Evolutionary conservation across 2,888 invertebrate genomes (phyloP).

Genomic region (Nesidiocoris tenuis): DNA sequence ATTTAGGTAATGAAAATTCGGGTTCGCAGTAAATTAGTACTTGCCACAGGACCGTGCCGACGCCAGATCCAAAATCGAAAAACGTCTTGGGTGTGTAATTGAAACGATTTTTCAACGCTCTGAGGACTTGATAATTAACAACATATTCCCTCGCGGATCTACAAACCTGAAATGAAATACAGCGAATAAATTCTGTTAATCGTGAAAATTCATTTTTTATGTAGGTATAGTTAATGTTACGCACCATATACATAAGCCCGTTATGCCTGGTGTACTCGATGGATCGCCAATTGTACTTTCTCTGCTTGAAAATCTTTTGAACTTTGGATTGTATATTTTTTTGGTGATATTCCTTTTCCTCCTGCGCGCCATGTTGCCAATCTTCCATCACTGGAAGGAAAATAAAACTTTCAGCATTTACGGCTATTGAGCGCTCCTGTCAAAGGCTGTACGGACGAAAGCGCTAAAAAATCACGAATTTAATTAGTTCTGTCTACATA

Average conservation of each 20-base stretch:
- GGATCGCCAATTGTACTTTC: slow-evolving; percentile 72
- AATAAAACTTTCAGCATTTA: too few relatives aligned
- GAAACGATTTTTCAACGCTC: slow-evolving; percentile 65
- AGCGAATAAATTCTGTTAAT: too few relatives aligned
- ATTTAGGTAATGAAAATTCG: too few relatives aligned
- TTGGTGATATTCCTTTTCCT: slow-evolving; percentile 24
- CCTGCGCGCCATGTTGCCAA: slow-evolving; percentile 22
- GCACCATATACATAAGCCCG: slow-evolving; percentile 63
- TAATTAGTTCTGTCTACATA: too few relatives aligned
- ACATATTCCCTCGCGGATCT: slow-evolving; percentile 76
- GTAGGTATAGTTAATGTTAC: too few relatives aligned
- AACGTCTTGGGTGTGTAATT: slow-evolving; percentile 73
- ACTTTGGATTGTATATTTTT: slow-evolving; percentile 59
- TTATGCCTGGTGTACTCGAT: slow-evolving; percentile 67
- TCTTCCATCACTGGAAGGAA: slow-evolving; percentile 35
- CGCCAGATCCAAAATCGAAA: slow-evolving; percentile 90
- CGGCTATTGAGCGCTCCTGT: too few relatives aligned
- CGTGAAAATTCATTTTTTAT: too few relatives aligned
- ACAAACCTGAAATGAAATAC: slow-evolving; percentile 61
- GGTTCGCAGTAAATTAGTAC: too few relatives aligned
- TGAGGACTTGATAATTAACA: slow-evolving; percentile 66
- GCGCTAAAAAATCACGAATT: too few relatives aligned
- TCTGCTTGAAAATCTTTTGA: slow-evolving; percentile 61
- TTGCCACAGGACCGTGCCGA: slow-evolving; percentile 81
- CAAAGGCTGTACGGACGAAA: too few relatives aligned